phyloP scores from a whole-genome alignment of 2,888 invertebrate genomes.

The Balanococcus diminutus region DNA sequence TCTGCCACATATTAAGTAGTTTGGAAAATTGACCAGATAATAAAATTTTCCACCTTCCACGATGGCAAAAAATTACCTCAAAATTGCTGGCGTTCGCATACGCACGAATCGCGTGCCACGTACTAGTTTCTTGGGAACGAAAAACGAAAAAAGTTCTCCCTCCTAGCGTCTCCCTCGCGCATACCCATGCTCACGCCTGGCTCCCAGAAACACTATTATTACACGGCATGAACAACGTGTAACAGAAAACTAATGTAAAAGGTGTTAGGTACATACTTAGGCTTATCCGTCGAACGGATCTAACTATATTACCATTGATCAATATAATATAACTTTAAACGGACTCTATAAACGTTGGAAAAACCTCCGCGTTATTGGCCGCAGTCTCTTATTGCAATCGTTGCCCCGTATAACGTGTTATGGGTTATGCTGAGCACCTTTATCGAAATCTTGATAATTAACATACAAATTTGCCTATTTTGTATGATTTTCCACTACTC shows the following conservation, averaged over 20 bases:
- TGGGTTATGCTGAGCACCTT: no score
- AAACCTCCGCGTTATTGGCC: neutral
- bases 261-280: constrained; percentile 42
- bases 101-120: neutral
- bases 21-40: no score
- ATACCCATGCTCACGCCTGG: neutral
- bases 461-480: neutral
- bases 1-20: no score
- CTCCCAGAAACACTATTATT: constrained; percentile 10
- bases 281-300: constrained; percentile 31
- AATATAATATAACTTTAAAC: constrained; percentile 1
- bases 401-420: no score
- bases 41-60: no score
- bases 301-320: neutral
- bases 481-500: neutral
- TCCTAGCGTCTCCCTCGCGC: neutral
- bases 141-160: neutral
- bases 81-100: neutral
- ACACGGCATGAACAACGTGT: constrained; percentile 20
- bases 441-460: neutral
- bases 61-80: neutral
- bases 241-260: constrained; percentile 32
- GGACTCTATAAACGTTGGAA: neutral
- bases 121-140: neutral
- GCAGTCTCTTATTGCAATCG: neutral